A percentile compares a stretch with the other conserved stretches of the same genome.
Conservation (phyloP, 1,140 invertebrate genomes). For the Leptoteleia sp. region DNA sequence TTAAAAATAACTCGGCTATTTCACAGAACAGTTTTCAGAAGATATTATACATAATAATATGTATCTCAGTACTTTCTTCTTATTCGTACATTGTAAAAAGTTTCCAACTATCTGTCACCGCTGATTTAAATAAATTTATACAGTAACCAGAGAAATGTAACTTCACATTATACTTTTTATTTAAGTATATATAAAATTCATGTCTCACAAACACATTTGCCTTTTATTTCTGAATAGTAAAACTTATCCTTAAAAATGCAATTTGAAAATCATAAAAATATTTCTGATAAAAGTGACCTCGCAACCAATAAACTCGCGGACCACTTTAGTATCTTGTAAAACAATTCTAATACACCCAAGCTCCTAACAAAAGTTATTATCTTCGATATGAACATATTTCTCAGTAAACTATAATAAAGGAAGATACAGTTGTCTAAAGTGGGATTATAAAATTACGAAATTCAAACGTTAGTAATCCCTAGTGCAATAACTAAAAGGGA, state of each 20-base stretch:
- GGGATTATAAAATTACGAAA: not conserved
- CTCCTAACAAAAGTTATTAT: not conserved
- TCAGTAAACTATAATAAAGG: not conserved
- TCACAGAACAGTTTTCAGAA: too few species aligned
- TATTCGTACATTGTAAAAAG: not conserved
- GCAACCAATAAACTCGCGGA: not conserved
- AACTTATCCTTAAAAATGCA: not conserved
- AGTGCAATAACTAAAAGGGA: too few species aligned
- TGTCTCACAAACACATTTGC: not conserved
- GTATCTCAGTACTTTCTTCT: not conserved
- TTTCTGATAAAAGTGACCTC: not conserved
- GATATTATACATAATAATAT: constrained; percentile 1
- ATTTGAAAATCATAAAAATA: not conserved
- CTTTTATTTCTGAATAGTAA: constrained; percentile 1
- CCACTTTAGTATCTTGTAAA: not conserved
- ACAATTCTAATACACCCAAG: not conserved
- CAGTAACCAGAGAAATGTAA: constrained; percentile 2
- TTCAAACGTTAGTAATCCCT: not conserved
- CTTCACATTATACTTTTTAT: constrained; percentile 1
- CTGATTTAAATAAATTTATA: constrained; percentile 4
- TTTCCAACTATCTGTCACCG: constrained; percentile 2
- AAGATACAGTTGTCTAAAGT: not conserved
- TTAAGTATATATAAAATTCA: not conserved
- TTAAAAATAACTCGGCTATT: too few species aligned
- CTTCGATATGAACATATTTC: not conserved